Base-by-base conservation (phyloP, 2,888 invertebrate genomes). In the Coelinius sp. region DNA sequence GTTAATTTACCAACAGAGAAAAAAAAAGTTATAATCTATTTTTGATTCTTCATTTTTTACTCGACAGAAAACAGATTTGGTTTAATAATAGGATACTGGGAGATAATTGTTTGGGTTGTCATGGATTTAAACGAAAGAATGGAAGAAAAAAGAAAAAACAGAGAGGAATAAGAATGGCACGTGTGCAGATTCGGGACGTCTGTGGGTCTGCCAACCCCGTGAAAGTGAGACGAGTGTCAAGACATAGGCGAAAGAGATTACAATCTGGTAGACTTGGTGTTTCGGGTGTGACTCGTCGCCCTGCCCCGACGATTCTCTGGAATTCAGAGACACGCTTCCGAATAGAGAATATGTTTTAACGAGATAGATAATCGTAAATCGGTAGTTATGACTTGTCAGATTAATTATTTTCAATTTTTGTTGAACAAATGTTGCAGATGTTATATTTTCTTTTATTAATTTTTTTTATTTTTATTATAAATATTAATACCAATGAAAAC, bases 241-340 rank as follows among this genome's bases (percentile, higher is more conserved):
- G 78, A 82, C 81, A 63, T 59, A 79, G 81, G 77, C 56, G 14
- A 78, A 76, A 75, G 77, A 84, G 84, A 84, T 84, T 82, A 82
- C 79, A 80, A 83, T 84, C 82, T 81, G 73, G 80, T 78, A 78
- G 63, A 66, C 65, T 65, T 66, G 82, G 79, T 77, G 76, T 77
- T 76, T 81, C 81, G 83, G 84, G 84, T 83, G 84, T 84, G 84
- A 69, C 69, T 69, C 62, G 49, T 81, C 84, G 77, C 73, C 73
- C 72, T 25, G 49, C 74, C 63, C 49, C 63, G 25, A 49, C 52
- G 35, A 63, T 69, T 52, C 69, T 49, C 4, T 62, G 62, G 63
- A 69, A 63, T 69, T 63, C 31, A 38, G 6, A 6, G 49, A 69
- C 35, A 22, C 24, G 69, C 69, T 69, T 63, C 69, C 63, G 69